phyloP scores from a whole-genome alignment of 2,113 vertebrate species.

The Columbina picui region DNA sequence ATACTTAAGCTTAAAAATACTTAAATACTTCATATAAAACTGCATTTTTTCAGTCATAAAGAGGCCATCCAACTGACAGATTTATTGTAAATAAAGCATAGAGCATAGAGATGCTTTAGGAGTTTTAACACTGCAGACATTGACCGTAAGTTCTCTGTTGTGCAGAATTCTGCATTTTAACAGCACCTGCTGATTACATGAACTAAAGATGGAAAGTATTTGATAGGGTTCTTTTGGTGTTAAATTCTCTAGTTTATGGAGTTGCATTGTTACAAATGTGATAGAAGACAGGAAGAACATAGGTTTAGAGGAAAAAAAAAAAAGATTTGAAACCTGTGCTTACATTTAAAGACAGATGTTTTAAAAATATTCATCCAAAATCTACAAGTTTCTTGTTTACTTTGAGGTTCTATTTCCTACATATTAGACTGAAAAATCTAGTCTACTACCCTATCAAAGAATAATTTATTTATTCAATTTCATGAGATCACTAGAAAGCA shows the following conservation, averaged over 20 bases:
- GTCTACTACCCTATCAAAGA: neutral
- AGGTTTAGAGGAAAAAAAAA: neutral
- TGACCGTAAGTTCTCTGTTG: fast-evolving
- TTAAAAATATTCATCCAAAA: neutral
- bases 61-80: neutral
- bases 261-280: neutral
- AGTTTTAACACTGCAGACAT: fast-evolving
- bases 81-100: neutral
- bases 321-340: neutral
- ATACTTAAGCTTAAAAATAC: neutral
- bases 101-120: neutral
- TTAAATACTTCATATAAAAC: neutral
- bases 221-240: neutral
- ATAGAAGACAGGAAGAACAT: neutral
- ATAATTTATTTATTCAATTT: neutral
- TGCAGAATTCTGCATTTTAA: neutral
- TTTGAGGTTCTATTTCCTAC: neutral
- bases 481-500: neutral
- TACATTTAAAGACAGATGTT: neutral
- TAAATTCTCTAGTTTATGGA: neutral
- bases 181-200: fast-evolving
- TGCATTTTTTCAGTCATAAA: neutral
- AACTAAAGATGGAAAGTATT: neutral
- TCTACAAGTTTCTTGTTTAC: neutral
- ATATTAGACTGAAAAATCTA: neutral